These are phyloP conservation scores for Drosophila mimica DNA, from an alignment of 2,888 invertebrate genomes.

Conservation along the genomic window DNA sequence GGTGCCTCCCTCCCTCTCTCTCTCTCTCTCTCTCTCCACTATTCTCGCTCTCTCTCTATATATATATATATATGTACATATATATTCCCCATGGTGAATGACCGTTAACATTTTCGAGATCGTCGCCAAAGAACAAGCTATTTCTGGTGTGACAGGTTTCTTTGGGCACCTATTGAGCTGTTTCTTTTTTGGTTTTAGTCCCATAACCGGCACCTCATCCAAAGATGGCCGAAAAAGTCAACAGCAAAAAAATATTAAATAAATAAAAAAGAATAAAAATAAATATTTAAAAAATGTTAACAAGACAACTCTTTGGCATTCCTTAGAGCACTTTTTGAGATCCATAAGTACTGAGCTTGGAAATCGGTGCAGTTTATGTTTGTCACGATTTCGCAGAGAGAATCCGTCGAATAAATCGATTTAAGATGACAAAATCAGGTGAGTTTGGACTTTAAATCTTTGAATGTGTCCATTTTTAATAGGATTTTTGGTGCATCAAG, in stretches of 20 bases:
- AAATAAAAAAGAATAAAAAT: neutral
- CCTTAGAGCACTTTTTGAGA: neutral
- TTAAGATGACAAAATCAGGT: neutral
- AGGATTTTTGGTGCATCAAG: neutral
- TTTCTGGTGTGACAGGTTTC: slow-evolving; percentile 56
- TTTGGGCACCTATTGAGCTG: slow-evolving; percentile 28
- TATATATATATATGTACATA: too few species aligned
- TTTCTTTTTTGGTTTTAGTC: slow-evolving; percentile 16
- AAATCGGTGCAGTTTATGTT: neutral
- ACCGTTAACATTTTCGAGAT: slow-evolving; percentile 70
- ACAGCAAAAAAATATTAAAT: slow-evolving; percentile 6
- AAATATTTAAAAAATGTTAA: slow-evolving; percentile 7
- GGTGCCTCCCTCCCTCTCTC: neutral
- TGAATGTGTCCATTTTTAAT: neutral
- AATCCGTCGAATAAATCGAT: neutral
- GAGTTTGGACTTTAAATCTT: neutral
- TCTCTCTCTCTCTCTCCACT: neutral
- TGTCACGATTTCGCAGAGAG: neutral
- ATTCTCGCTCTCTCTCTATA: neutral
- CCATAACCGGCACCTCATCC: slow-evolving; percentile 17
- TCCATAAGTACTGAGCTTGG: neutral
- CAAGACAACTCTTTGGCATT: slow-evolving; percentile 1
- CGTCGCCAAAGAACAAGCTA: slow-evolving; percentile 52
- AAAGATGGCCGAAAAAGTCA: slow-evolving; percentile 12
- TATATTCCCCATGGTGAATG: slow-evolving; percentile 58